Percentiles rank a stretch among this genome's conserved stretches.
phyloP scores from a whole-genome alignment of 2,113 vertebrate species.

The Hydrolagus affinis region DNA sequence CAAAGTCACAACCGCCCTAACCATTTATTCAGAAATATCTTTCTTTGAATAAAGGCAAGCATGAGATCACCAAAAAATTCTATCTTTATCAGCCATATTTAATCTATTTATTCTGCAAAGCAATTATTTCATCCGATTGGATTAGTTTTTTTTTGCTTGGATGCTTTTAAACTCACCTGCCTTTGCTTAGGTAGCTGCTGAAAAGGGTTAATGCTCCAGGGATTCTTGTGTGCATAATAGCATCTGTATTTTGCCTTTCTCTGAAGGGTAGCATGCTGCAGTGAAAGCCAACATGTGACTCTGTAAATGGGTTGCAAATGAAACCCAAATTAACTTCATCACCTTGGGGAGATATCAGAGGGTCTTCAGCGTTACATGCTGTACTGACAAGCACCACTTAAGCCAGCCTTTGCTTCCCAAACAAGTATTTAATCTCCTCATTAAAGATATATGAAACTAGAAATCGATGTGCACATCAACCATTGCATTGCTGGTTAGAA shows the following conservation, averaged over 20 bases:
- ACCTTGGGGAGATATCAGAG: slow-evolving; percentile 64
- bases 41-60: neutral
- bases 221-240: neutral
- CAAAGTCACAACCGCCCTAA: no score
- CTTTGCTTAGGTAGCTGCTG: neutral
- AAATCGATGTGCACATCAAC: slow-evolving; percentile 74
- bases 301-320: slow-evolving; percentile 52
- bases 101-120: neutral
- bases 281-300: slow-evolving; percentile 48
- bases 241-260: slow-evolving; percentile 16
- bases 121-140: neutral
- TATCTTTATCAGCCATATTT: neutral
- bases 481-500: slow-evolving; percentile 61
- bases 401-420: slow-evolving; percentile 83
- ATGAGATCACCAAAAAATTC: neutral
- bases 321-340: slow-evolving; percentile 46
- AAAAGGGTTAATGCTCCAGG: neutral
- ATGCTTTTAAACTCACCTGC: neutral
- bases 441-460: slow-evolving; percentile 98
- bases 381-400: slow-evolving; percentile 71
- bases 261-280: neutral
- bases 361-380: slow-evolving; percentile 60
- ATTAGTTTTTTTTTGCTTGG: neutral
- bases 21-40: neutral
- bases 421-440: slow-evolving; percentile 98